phyloP scores from a whole-genome alignment of 2,113 vertebrate genomes.

The Ranitomeya imitator region DNA sequence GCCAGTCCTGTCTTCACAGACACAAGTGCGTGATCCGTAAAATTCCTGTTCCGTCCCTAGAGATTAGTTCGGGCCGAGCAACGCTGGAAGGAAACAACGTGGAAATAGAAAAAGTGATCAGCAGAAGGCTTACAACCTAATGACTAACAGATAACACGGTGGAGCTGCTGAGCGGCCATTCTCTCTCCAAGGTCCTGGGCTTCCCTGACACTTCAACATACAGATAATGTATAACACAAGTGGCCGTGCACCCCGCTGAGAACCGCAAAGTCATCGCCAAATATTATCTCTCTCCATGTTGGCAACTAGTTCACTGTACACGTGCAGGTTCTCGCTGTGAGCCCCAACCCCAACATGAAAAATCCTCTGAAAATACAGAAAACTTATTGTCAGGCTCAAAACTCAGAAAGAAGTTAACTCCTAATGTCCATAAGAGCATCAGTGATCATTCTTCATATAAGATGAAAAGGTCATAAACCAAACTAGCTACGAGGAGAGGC shows the following conservation, averaged over 20 bases:
- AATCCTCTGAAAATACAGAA: neutral
- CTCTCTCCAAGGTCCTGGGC: neutral
- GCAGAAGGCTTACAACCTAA: neutral
- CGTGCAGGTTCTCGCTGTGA: neutral
- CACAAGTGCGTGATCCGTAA: slow-evolving; percentile 53
- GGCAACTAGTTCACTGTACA: neutral
- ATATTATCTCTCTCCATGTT: neutral
- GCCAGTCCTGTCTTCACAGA: slow-evolving; percentile 60
- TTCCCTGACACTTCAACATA: slow-evolving; percentile 9
- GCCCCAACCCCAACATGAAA: neutral
- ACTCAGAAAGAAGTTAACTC: no score
- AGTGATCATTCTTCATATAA: no score
- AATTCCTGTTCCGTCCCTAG: neutral
- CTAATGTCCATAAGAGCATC: no score
- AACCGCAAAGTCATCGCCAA: slow-evolving; percentile 15
- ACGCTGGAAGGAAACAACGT: neutral
- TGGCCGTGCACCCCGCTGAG: neutral
- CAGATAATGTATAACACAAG: slow-evolving; percentile 22
- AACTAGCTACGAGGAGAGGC: no score
- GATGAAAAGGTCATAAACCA: no score
- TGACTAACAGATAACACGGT: slow-evolving; percentile 20
- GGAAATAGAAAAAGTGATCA: neutral
- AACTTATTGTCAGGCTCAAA: neutral
- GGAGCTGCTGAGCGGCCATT: neutral
- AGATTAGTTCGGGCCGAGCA: neutral